Conservation (phyloP, 2,888 invertebrate genomes). For the Melieria crassipennis region DNA sequence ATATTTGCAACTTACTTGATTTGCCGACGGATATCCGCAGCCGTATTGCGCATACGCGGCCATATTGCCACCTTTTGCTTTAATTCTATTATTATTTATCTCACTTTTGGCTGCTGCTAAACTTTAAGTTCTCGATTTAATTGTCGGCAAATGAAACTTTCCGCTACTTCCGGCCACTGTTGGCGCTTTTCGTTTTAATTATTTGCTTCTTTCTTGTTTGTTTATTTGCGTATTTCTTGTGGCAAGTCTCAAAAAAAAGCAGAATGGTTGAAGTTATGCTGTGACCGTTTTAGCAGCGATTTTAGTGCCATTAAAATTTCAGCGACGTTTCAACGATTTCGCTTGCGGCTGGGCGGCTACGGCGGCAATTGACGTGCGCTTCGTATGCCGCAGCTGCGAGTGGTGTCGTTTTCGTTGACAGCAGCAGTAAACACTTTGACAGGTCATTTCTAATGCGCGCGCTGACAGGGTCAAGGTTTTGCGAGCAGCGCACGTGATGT, state of each 20-base stretch:
- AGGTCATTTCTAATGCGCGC: constrained; percentile 16
- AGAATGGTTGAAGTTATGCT: background rate
- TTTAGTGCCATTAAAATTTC: background rate
- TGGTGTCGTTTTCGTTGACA: too few species aligned
- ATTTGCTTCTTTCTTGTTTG: background rate
- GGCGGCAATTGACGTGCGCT: too few species aligned
- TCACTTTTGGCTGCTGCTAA: background rate
- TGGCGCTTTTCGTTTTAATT: too few species aligned
- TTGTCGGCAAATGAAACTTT: background rate
- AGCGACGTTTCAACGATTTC: constrained; percentile 12
- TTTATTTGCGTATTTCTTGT: background rate
- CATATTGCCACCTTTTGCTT: constrained; percentile 33
- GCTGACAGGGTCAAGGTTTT: constrained; percentile 29
- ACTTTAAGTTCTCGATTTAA: constrained; percentile 1
- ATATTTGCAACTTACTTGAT: constrained; percentile 39
- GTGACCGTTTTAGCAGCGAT: too few species aligned
- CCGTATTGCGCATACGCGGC: constrained; percentile 44
- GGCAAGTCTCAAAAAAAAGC: background rate
- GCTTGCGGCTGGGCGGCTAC: background rate
- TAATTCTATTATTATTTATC: background rate
- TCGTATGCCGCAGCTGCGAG: too few species aligned
- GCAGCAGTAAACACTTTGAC: constrained; percentile 27
- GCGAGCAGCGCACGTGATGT: background rate
- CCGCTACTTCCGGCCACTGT: background rate
- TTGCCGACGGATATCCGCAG: constrained; percentile 48